A percentile compares a stretch with the other conserved stretches of the same genome.
These are phyloP conservation scores for Tanytarsus gracilentus DNA, from an alignment of 2,888 invertebrate species.

Conservation along the genomic window DNA sequence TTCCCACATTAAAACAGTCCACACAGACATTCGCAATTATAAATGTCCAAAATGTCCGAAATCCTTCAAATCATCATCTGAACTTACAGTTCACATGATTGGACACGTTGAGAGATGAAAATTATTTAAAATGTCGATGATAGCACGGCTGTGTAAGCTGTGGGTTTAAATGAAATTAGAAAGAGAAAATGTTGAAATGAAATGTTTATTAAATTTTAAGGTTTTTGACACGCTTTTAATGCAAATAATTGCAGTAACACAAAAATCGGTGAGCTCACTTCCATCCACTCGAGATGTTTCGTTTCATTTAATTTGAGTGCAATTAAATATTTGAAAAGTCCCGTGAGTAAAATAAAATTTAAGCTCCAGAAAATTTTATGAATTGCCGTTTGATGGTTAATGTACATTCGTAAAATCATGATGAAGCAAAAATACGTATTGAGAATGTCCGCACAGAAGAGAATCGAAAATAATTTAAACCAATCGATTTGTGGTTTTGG, in stretches of 20 bases:
- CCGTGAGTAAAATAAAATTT: conserved; percentile 70
- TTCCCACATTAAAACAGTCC: no score
- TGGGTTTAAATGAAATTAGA: no score
- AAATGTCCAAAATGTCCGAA: no score
- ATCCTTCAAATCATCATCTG: no score
- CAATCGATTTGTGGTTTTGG: conserved; percentile 52
- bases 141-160: no score
- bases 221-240: conserved; percentile 84
- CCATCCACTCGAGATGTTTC: conserved; percentile 75
- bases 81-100: no score
- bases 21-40: no score
- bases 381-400: conserved; percentile 68
- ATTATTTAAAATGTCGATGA: no score
- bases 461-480: conserved; percentile 84
- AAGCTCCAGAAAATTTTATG: conserved; percentile 76
- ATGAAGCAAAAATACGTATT: conserved; percentile 93
- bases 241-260: conserved; percentile 82
- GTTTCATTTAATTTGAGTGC: conserved; percentile 80
- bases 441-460: conserved; percentile 85
- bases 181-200: no score
- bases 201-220: conserved; percentile 31
- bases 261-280: conserved; percentile 86
- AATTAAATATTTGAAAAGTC: conserved; percentile 83
- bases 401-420: conserved; percentile 84
- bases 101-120: no score